Conservation (phyloP, 2,888 invertebrate species). For the Portevinia maculata region DNA sequence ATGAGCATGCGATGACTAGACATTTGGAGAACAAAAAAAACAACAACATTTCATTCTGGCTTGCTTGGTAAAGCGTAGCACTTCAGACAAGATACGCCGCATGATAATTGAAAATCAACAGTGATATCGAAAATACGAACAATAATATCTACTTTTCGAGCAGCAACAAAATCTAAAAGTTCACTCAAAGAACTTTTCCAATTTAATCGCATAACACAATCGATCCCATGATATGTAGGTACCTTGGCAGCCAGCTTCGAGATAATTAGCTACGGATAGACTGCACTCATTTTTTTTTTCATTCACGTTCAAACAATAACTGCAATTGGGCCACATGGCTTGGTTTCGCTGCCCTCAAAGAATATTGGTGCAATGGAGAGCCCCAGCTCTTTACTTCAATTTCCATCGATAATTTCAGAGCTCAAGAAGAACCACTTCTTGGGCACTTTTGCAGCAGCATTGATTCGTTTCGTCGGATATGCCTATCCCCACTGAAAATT, state of each 20-base stretch:
- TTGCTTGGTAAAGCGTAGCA: constrained; percentile 6
- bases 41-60: constrained; percentile 14
- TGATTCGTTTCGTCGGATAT: constrained; percentile 42
- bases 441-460: constrained; percentile 57
- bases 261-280: constrained; percentile 15
- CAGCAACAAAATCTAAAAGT: constrained; percentile 49
- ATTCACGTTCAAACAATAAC: background rate
- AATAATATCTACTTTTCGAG: constrained; percentile 13
- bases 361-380: constrained; percentile 31
- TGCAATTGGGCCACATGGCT: constrained; percentile 33
- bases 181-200: constrained; percentile 67
- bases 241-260: constrained; percentile 38
- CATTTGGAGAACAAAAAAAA: background rate
- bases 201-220: constrained; percentile 69
- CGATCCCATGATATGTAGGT: constrained; percentile 60
- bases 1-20: constrained; percentile 31
- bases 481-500: constrained; percentile 46
- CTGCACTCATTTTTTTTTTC: constrained; percentile 8
- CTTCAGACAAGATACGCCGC: constrained; percentile 43
- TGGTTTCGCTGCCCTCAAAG: background rate
- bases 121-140: constrained; percentile 33
- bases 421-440: constrained; percentile 63
- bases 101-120: constrained; percentile 44
- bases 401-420: constrained; percentile 65
- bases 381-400: constrained; percentile 69